Conservation (phyloP, 2,888 invertebrate species). For the Troides helena region DNA sequence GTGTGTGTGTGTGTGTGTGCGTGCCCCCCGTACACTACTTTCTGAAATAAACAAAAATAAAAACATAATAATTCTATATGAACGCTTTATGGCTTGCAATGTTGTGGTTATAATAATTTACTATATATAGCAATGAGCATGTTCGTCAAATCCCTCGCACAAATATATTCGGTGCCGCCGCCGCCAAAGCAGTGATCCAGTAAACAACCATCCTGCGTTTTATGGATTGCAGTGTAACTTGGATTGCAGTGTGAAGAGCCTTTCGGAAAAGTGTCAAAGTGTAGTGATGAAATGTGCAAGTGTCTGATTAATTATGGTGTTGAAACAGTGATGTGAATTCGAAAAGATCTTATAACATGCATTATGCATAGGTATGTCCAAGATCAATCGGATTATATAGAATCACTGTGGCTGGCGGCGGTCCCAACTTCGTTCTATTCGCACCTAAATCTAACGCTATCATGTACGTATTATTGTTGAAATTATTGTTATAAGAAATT, state of each 20-base stretch:
- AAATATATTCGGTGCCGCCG: slow-evolving; percentile 63
- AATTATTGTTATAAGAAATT: slow-evolving; percentile 15
- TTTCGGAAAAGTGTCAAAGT: slow-evolving; percentile 56
- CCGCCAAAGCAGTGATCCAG: slow-evolving; percentile 56
- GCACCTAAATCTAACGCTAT: slow-evolving; percentile 68
- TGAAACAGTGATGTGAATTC: slow-evolving; percentile 62
- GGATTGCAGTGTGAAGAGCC: slow-evolving; percentile 76
- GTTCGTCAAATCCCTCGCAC: slow-evolving; percentile 52
- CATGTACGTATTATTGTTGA: slow-evolving; percentile 39
- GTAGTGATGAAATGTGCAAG: slow-evolving; percentile 69
- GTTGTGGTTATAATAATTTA: slow-evolving; percentile 42
- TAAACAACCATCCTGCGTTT: slow-evolving; percentile 38
- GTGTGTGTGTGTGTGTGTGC: slow-evolving; percentile 28
- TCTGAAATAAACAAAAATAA: slow-evolving; percentile 15
- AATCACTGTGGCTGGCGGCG: slow-evolving; percentile 71
- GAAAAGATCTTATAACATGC: slow-evolving; percentile 33
- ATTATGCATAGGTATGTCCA: slow-evolving; percentile 29
- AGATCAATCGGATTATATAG: slow-evolving; percentile 25
- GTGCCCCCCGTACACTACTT: slow-evolving; percentile 11
- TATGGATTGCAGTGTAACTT: slow-evolving; percentile 76
- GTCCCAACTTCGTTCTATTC: slow-evolving; percentile 54
- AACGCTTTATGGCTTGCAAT: slow-evolving; percentile 44
- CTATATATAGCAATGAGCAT: slow-evolving; percentile 40
- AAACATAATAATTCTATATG: slow-evolving; percentile 10
- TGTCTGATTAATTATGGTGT: slow-evolving; percentile 48